A percentile compares a stretch with the other conserved stretches of the same genome.
These are phyloP conservation scores for Sterna hirundo DNA, from an alignment of 2,113 vertebrate genomes.

Conservation along the genomic window DNA sequence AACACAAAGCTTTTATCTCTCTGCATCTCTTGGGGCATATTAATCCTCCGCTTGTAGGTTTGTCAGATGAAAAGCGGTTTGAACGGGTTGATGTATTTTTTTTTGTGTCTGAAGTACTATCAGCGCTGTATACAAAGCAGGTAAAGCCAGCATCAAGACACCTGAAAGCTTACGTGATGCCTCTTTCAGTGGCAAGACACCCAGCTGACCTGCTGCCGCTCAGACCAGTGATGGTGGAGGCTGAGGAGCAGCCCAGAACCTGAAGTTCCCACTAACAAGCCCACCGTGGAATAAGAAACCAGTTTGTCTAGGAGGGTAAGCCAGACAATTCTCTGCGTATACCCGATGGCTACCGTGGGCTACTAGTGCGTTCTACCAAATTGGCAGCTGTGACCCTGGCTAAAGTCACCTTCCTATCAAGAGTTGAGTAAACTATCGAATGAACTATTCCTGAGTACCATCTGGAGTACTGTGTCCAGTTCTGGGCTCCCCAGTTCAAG, in stretches of 20 bases:
- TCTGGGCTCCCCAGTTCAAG: not conserved
- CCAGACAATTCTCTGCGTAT: not conserved
- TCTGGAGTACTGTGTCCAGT: not conserved
- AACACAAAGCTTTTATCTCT: not conserved
- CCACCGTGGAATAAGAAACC: not conserved
- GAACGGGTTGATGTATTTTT: not conserved
- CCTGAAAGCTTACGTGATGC: not conserved
- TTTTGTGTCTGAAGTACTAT: not conserved
- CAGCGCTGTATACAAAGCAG: not conserved
- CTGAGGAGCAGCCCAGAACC: not conserved
- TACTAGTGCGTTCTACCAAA: not conserved
- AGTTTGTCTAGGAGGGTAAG: not conserved
- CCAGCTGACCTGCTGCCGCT: not conserved
- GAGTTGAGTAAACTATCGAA: not conserved
- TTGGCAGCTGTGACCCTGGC: not conserved
- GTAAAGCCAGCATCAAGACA: not conserved
- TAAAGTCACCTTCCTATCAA: not conserved
- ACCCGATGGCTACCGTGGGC: not conserved
- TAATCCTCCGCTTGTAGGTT: constrained; percentile 1
- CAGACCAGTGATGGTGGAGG: not conserved
- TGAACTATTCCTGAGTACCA: not conserved
- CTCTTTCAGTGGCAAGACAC: not conserved
- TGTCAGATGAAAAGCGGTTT: constrained; percentile 6
- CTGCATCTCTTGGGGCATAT: not conserved
- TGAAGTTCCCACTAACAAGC: not conserved